These are phyloP conservation scores for Apodemus agrarius DNA, from an alignment of 2,797 vertebrate species.

Conservation along the genomic window DNA sequence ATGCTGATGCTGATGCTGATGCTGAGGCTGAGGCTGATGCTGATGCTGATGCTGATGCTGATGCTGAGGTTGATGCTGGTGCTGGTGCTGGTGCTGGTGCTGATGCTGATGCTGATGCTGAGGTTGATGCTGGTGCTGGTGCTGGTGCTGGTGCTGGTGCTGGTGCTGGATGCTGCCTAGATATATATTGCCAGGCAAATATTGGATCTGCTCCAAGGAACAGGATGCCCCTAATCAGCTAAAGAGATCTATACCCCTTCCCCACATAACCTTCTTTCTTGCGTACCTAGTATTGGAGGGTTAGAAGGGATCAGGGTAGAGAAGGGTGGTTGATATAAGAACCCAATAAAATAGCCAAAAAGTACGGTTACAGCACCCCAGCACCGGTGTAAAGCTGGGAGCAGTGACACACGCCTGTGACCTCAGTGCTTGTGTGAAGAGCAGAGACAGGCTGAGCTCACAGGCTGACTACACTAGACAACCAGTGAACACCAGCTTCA, in stretches of 20 bases:
- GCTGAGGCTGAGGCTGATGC: too few species aligned
- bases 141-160: accelerated
- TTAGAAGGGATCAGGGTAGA: neutral
- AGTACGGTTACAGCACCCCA: neutral
- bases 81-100: neutral
- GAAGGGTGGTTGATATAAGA: neutral
- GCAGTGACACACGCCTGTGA: too few species aligned
- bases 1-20: accelerated
- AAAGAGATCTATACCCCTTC: neutral
- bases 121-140: accelerated
- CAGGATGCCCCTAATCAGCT: neutral
- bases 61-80: accelerated
- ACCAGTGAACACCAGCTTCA: neutral
- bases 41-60: accelerated
- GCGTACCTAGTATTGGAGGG: neutral
- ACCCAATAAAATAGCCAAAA: neutral
- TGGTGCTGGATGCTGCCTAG: neutral
- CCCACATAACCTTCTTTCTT: neutral
- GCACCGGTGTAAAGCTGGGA: too few species aligned
- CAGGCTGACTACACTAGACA: neutral
- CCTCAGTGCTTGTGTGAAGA: neutral
- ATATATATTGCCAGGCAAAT: neutral
- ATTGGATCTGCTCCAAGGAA: neutral
- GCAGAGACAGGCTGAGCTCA: neutral
- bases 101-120: too few species aligned